Evolutionary conservation across 2,888 invertebrate genomes (phyloP), one percentile per base, ranked within the genome.

Genomic region (Aporophyla nigra): DNA sequence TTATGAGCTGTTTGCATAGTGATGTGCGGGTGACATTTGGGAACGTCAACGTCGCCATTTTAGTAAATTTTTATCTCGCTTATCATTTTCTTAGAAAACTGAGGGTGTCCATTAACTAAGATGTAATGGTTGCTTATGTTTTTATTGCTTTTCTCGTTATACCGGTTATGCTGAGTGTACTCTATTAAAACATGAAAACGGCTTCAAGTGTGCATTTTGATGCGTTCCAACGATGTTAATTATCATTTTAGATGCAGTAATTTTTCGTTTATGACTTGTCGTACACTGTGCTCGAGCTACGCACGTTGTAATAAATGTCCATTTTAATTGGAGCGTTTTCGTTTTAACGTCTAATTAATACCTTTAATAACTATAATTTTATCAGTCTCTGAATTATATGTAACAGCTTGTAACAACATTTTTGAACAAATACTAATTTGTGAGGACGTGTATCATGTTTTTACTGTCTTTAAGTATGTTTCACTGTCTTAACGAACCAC

Each of bases 1-100:
- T 94, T 95, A 95, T 93, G 93, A 91, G 88, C 86, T 94, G 95
- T 96, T 95, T 94, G 95, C 95, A 94, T 96, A 94, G 93, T 89
- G 94, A 93, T 92, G 93, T 88, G 87, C 82, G 83, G 86, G 89
- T 93, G 94, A 93, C 94, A 92, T 93, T 93, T 92, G 62, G 86
- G 79, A 51, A 66, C 86, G 82, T 86, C 65, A 56, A 71, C 69
- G 78, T 92, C 92, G 94, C 95, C 92, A 93, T 95, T 94, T 93
- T 90, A 83, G 84, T 90, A 43, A 54, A 54, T 67, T 90, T 91
- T 91, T 93, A 86, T 83, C 74, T 94, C 92, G 94, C 93, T 93
- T 88, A 86, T 79, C 83, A 82, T 82, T 72, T 91, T 91, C 90
- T 88, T 80, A 87, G 89, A 90, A 91, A 83, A 88, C 76, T 79